Evolutionary conservation across 2,888 invertebrate genomes (phyloP).

Genomic region (Zygaena filipendulae): DNA sequence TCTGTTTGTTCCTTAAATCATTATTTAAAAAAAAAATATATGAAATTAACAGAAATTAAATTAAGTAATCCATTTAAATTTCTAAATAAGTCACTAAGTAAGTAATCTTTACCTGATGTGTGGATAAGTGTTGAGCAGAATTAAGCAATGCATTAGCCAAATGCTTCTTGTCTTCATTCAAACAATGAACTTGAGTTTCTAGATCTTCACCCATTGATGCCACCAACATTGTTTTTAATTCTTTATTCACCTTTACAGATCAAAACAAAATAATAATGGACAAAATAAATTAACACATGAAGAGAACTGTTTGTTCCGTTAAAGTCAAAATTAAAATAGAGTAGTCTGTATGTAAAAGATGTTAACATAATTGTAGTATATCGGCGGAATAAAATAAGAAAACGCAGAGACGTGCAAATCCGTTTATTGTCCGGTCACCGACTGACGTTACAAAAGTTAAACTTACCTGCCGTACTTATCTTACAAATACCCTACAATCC

Average conservation of each 20-base stretch:
- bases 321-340: neutral
- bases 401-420: no score
- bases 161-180: slow-evolving; percentile 93
- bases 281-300: no score
- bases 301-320: no score
- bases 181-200: slow-evolving; percentile 86
- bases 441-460: no score
- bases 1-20: slow-evolving; percentile 82
- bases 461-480: no score
- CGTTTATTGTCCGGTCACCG: no score
- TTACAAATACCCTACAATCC: no score
- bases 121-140: slow-evolving; percentile 86
- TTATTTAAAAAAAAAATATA: slow-evolving; percentile 3
- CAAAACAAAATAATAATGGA: neutral
- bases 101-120: slow-evolving; percentile 76
- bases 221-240: slow-evolving; percentile 91
- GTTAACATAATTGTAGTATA: no score
- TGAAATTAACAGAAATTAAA: no score
- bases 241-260: slow-evolving; percentile 83
- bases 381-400: no score
- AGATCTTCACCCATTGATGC: slow-evolving; percentile 96
- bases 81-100: no score
- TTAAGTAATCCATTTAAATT: neutral
- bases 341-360: no score
- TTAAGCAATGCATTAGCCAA: slow-evolving; percentile 86